Percentiles rank a stretch among this genome's conserved stretches.
These are phyloP conservation scores for Nemotelus nigrinus DNA, from an alignment of 2,888 invertebrate species.

Conservation along the genomic window DNA sequence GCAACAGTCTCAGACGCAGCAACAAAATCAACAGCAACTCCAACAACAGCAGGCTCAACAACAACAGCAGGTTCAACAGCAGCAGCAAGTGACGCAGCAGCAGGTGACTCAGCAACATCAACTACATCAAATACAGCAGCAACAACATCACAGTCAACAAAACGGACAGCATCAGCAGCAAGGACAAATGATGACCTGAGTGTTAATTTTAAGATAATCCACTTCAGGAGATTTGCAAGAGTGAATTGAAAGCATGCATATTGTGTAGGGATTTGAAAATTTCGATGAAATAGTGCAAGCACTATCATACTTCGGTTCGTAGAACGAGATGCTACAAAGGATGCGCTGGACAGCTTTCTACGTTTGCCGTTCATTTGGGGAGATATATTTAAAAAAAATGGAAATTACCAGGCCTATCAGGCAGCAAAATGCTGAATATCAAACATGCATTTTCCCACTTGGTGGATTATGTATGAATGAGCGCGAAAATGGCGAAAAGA, in stretches of 20 bases:
- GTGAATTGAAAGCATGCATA: background rate
- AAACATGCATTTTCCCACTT: too few species aligned
- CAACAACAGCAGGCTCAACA: constrained; percentile 65
- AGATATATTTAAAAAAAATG: too few species aligned
- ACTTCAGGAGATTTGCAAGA: background rate
- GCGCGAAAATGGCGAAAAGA: too few species aligned
- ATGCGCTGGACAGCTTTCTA: too few species aligned
- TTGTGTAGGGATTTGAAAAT: background rate
- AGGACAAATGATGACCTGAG: constrained; percentile 56
- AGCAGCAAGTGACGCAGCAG: constrained; percentile 48
- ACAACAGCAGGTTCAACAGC: constrained; percentile 65
- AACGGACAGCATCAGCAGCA: constrained; percentile 57
- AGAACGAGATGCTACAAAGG: too few species aligned
- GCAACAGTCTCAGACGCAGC: constrained; percentile 52
- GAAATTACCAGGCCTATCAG: too few species aligned
- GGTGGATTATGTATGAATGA: too few species aligned
- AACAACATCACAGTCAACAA: constrained; percentile 57
- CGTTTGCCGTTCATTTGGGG: too few species aligned
- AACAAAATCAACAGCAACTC: constrained; percentile 56
- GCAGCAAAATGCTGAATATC: too few species aligned
- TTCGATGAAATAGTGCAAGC: too few species aligned
- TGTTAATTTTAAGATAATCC: constrained; percentile 31
- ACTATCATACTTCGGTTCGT: too few species aligned
- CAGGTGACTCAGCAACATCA: constrained; percentile 53
- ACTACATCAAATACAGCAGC: constrained; percentile 55